Base-by-base conservation (phyloP, 2,888 invertebrate genomes). In the Eilema depressum region DNA sequence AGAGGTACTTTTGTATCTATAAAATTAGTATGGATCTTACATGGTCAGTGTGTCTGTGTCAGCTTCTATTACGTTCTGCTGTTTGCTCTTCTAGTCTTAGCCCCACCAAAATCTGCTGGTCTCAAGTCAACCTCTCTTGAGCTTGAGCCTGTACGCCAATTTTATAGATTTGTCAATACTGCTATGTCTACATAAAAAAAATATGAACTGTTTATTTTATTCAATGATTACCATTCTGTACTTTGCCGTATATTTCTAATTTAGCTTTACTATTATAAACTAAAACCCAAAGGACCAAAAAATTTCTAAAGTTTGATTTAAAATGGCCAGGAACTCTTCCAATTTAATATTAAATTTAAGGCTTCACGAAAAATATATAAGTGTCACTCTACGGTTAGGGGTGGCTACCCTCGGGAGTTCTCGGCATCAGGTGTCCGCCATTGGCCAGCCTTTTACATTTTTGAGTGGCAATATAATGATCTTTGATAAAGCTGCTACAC, bases 401-500 rank as follows among this genome's bases (percentile, higher is more conserved):
- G 70, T 57, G 68, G 64, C 61, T 66, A 57, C 69, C 64, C 74
- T 60, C 20, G 70, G 66, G 68, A 63, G 61, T 57, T 67, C 78
- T 78, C 41, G 66, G 75, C 63, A 71, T 70, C 80, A 76, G 76
- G 76, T 75, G 78, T 68, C 66, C 63, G 30, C 63, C 70, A 69
- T 68, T 70, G 74, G 70, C 73, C 76, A 74, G 74, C 78, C 73
- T 64, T 62, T 70, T 73, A 65, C 71, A 74, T 73, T 71, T 76
- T 72, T 71, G 62, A 78, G 75, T 66, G 66, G 63, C 57, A 71
- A 75, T 69, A 74, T 77, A 67, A 76, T 68, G 66, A 78, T 80
- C 75, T 71, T 70, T 72, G 71, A 78, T 75, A 76, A 74, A 66
- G 66, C 28, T 33, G 23, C 37, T 14, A 26, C 14, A 59, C 33